Percentiles rank a stretch among this genome's conserved stretches.
Evolutionary conservation across 2,113 vertebrate genomes (phyloP).

Genomic region (Empidonax traillii): DNA sequence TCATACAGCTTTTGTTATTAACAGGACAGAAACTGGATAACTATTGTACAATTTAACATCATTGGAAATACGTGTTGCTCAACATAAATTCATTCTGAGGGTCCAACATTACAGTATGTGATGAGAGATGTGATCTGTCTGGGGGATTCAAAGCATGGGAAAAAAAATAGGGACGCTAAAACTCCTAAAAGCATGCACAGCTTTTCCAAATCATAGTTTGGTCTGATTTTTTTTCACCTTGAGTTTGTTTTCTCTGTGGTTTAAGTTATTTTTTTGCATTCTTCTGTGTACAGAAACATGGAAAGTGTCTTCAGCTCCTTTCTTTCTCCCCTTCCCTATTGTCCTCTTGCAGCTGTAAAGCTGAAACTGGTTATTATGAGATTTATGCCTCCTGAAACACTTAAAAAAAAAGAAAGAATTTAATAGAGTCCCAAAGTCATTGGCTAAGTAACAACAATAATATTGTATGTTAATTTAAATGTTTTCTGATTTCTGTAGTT

Average conservation of each 20-base stretch:
- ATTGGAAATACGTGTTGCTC: background rate
- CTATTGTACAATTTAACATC: background rate
- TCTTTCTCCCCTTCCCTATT: background rate
- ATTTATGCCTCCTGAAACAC: background rate
- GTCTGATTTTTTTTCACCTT: background rate
- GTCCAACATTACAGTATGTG: background rate
- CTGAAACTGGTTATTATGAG: background rate
- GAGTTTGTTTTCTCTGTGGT: background rate
- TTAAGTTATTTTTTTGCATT: background rate
- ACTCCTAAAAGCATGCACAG: background rate
- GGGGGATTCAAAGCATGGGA: background rate
- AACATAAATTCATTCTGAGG: background rate
- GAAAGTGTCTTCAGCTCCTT: background rate
- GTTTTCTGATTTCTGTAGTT: background rate
- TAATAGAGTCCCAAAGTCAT: background rate
- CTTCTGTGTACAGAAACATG: background rate
- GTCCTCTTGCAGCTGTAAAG: background rate
- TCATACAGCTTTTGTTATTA: background rate
- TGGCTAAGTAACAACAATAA: background rate
- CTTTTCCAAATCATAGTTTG: background rate
- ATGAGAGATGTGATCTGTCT: background rate
- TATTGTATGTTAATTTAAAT: background rate
- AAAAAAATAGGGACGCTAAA: background rate
- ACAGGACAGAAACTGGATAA: background rate
- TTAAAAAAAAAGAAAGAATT: fast-evolving